Conservation (phyloP, 2,797 vertebrate species). For the Yasuhikotakia modesta region DNA sequence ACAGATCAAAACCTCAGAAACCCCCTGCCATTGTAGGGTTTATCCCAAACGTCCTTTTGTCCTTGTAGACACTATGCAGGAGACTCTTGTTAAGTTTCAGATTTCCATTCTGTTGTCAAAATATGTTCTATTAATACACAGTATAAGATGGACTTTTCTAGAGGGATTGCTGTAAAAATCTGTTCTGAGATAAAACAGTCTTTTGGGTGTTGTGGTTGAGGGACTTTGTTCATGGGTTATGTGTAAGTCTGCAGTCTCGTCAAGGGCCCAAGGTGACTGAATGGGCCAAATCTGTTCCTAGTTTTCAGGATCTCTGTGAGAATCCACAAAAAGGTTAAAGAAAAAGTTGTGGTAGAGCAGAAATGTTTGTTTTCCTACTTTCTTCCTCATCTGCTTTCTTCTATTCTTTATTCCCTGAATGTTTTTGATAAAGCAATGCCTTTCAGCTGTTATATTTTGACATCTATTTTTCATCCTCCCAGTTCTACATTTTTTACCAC, state of each 20-base stretch:
- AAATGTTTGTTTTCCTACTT: not conserved
- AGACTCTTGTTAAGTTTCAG: slow-evolving; percentile 10
- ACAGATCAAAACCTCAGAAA: slow-evolving; percentile 24
- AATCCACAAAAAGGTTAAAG: slow-evolving; percentile 27
- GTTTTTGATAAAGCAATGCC: slow-evolving; percentile 31
- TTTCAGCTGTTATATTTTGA: slow-evolving; percentile 46
- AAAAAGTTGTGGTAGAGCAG: not conserved
- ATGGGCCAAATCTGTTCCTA: not conserved
- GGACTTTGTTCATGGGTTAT: not conserved
- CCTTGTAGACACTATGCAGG: slow-evolving; percentile 22
- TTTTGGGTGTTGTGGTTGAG: not conserved
- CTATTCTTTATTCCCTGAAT: not conserved
- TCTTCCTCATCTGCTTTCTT: not conserved
- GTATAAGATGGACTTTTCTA: not conserved
- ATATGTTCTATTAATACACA: not conserved
- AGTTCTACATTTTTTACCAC: slow-evolving; percentile 24
- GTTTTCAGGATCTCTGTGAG: slow-evolving; percentile 12
- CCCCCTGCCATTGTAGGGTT: slow-evolving; percentile 6
- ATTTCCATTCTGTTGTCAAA: slow-evolving; percentile 18
- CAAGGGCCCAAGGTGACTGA: not conserved
- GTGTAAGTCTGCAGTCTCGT: not conserved
- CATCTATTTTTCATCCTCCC: slow-evolving; percentile 47
- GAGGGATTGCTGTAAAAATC: not conserved
- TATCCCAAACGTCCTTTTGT: slow-evolving; percentile 23
- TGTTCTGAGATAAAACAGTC: not conserved